Evolutionary conservation across 2,888 invertebrate genomes (phyloP), one percentile per base, ranked within the genome.

Genomic region (Selenia dentaria): DNA sequence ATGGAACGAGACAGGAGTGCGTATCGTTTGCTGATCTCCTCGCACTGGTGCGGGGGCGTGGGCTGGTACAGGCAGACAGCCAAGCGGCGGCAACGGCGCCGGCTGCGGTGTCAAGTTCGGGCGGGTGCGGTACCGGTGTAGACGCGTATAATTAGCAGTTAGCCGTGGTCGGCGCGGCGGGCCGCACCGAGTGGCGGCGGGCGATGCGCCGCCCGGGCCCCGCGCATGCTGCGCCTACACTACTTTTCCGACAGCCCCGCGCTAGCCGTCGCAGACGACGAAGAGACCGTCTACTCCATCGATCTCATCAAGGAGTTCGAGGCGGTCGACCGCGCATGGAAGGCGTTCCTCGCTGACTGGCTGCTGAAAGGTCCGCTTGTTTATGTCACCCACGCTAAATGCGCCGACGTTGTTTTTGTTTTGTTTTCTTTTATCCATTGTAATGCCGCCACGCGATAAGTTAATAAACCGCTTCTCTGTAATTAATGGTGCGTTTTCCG

Each of bases 271-370:
- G 83, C 91, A 89, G 89, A 92, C 76, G 91, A 83, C 70, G 90
- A 92, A 69, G 89, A 90, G 60, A 86, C 92, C 60, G 95, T 95
- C 69, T 96, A 96, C 88, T 94, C 95, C 60, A 91, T 95, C 81
- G 96, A 96, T 79, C 94, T 96, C 81, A 96, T 96, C 89, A 96
- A 96, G 91, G 96, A 96, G 88, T 96, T 96, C 84, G 96, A 96
- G 74, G 92, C 93, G 57, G 93, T 95, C 64, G 94, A 95, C 63
- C 94, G 94, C 60, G 93, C 93, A 46, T 95, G 95, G 92, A 95
- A 94, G 83, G 93, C 94, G 69, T 94, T 94, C 88, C 92, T 96
- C 67, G 93, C 94, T 59, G 94, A 95, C 79, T 91, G 94, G 70
- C 91, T 96, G 60, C 79, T 84, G 62, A 74, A 87, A 88, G 88